phyloP scores from a whole-genome alignment of 2,888 invertebrate species.

The Apodemia zela region DNA sequence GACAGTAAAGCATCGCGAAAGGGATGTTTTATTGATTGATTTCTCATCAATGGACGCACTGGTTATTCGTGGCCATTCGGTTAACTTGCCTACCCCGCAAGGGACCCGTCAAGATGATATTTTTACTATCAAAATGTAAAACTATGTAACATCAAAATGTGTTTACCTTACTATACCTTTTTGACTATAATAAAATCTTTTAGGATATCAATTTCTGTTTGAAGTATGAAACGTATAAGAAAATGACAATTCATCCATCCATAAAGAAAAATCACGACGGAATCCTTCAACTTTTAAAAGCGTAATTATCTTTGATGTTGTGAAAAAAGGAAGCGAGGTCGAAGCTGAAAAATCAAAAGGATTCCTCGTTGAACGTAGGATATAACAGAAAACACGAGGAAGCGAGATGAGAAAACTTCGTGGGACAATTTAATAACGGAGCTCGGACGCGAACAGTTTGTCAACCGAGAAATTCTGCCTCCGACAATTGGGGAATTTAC shows the following conservation, averaged over 20 bases:
- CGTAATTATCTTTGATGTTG: conserved; percentile 29
- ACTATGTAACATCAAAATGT: no score
- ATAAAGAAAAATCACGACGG: conserved; percentile 9
- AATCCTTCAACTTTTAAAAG: conserved; percentile 20
- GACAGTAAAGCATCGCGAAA: no score
- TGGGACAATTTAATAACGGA: conserved; percentile 69
- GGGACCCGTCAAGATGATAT: no score
- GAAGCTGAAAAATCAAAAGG: conserved; percentile 38
- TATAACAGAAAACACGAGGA: conserved; percentile 22
- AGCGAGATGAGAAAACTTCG: conserved; percentile 62
- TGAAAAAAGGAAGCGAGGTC: conserved; percentile 28
- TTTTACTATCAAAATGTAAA: no score
- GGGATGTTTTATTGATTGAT: no score
- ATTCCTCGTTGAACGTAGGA: conserved; percentile 36
- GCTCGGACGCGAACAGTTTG: conserved; percentile 43
- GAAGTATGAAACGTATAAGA: background rate
- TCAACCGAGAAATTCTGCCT: conserved; percentile 33
- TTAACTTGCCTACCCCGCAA: no score
- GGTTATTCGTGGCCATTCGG: no score
- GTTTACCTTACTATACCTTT: background rate
- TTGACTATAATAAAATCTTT: background rate
- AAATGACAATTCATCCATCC: conserved; percentile 10
- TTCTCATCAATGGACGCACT: no score
- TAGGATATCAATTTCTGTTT: background rate
- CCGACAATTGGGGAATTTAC: conserved; percentile 28